Conservation (phyloP, 2,888 invertebrate genomes). For the Odontothrips loti region DNA sequence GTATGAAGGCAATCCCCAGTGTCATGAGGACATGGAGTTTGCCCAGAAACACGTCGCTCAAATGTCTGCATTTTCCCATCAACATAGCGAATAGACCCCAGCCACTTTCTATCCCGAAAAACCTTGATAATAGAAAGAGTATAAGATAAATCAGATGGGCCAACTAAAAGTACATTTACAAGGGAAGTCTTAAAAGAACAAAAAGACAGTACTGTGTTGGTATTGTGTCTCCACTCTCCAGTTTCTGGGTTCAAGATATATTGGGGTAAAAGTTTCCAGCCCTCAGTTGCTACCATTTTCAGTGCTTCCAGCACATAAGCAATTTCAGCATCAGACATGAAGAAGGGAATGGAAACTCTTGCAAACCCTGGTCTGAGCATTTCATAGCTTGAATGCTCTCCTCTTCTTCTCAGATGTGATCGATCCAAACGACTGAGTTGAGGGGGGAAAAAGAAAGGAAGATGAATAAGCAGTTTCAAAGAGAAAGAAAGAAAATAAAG, state of each 20-base stretch:
- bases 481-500: too few relatives aligned
- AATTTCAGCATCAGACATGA: slow-evolving; percentile 72
- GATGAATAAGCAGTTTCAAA: background rate
- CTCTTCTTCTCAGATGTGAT: slow-evolving; percentile 49
- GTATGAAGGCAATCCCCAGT: slow-evolving; percentile 73
- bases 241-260: slow-evolving; percentile 83
- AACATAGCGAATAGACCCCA: slow-evolving; percentile 69
- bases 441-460: slow-evolving; percentile 30
- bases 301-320: slow-evolving; percentile 79
- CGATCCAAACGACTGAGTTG: slow-evolving; percentile 51
- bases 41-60: slow-evolving; percentile 66
- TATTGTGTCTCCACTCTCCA: slow-evolving; percentile 84
- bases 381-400: slow-evolving; percentile 57
- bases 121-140: slow-evolving; percentile 44
- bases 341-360: slow-evolving; percentile 78
- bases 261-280: slow-evolving; percentile 83
- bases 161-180: background rate
- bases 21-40: slow-evolving; percentile 68
- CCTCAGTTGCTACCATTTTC: slow-evolving; percentile 82
- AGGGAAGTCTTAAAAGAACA: slow-evolving; percentile 18
- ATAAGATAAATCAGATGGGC: background rate
- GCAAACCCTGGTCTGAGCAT: slow-evolving; percentile 81
- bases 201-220: slow-evolving; percentile 55
- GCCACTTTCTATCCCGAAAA: slow-evolving; percentile 76
- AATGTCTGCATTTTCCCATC: slow-evolving; percentile 71